Evolutionary conservation across 2,113 vertebrate genomes (phyloP), one percentile per base, ranked within the genome.

Genomic region (Oncorhynchus gorbuscha): DNA sequence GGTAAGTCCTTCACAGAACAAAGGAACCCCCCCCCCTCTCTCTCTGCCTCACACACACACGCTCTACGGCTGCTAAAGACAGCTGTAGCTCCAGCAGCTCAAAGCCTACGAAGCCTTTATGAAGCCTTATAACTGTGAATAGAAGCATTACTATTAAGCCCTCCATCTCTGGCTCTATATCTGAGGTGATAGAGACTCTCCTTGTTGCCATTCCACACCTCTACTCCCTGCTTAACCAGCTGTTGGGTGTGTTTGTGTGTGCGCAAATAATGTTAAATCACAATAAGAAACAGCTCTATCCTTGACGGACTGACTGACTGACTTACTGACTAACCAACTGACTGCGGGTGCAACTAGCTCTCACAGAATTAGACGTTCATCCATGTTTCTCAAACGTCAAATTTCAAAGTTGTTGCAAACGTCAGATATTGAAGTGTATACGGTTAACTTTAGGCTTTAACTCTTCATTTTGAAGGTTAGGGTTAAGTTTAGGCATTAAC

Each of bases 1-100:
- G 92, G 91, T 91, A 92, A 93, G 92, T 91, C 91, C 90, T 91
- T 90, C 91, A 93, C 91, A 92, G 92, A 93, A 93, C 92, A 93
- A 93, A 93, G 92, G 92, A 86, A 80, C 64, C 64, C 78, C 88
- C 83, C 73, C 59, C 39, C 26, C 5, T 75, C 75, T 59, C 18
- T 61, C 35, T 71, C 28, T 66, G 35, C 71, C 76, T 65, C 24
- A 64, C 61, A 61, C n/a, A 64, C 61, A 22, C 65, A 1, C 59
- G 85, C 85, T 88, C 76, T 66, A 83, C 68, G 69, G 74, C 76
- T 82, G 73, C 76, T 83, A 77, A 80, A 82, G 81, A 55, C 69
- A 51, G 72, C 81, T 83, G 55, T 70, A 82, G 76, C 65, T 76
- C 80, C 65, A 68, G 80, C 79, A 84, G 16, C 84, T 69, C 26